Evolutionary conservation across 2,113 vertebrate species (phyloP), one percentile per base, ranked within the genome.

Genomic region (Vicugna pacos): DNA sequence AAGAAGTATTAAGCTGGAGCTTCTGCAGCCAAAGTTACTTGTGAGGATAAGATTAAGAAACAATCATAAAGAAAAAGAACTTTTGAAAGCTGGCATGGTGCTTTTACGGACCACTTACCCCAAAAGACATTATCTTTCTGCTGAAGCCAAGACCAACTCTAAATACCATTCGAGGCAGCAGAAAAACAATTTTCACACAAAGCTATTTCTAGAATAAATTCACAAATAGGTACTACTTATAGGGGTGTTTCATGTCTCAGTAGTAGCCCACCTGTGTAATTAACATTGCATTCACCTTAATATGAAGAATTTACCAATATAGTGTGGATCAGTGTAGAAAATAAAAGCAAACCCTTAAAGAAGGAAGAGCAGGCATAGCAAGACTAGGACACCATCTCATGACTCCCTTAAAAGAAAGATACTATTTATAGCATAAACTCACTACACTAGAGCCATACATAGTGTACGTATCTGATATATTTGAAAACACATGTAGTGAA

Each of bases 311-410:
- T 54, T 73, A 79, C 14, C 11, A n/a, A 32, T 11, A 8, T 12
- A 35, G 13, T 28, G 7, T 48, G 7, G 30, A 28, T 80, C 30
- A 15, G n/a, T 20, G 3, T n/a, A 16, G 20, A 69, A 62, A 72
- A 82, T 54, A 50, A 73, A 64, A 84, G 11, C 0, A 92, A 81
- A 92, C 60, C 32, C 22, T n/a, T 81, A 28, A 65, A 35, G 64
- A 81, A 91, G 32, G 5, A 70, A 54, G 16, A 48, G 2, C 0
- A 10, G 81, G 0, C 16, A 48, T 3, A 79, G 30, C 1, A 90
- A 76, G 58, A 52, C 1, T 10, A 32, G n/a, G 4, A n/a, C 4
- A 10, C 1, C 11, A n/a, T 35, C 11, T 70, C 15, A 28, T 1
- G 8, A 14, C 1, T 60, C 10, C 3, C 56, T 76, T 70, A 42